Conservation (phyloP, 1,140 invertebrate species). For the Uloborus diversus region DNA sequence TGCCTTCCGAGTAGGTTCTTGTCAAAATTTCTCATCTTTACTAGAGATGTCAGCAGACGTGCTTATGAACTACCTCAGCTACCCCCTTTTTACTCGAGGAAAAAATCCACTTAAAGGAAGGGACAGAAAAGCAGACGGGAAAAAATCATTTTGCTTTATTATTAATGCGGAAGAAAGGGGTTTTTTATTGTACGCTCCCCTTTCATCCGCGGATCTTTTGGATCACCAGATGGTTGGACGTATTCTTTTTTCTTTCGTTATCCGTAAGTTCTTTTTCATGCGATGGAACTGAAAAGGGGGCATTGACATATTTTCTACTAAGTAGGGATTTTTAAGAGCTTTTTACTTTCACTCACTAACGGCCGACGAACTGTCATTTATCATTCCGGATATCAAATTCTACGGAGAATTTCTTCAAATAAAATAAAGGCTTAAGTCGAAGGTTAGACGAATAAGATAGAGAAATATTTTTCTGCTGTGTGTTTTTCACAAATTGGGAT, state of each 20-base stretch:
- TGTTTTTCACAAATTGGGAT: too few relatives aligned
- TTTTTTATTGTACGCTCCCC: conserved; percentile 27
- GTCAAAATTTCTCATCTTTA: conserved; percentile 55
- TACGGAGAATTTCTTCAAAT: too few relatives aligned
- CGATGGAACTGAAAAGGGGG: conserved; percentile 34
- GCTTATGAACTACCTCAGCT: conserved; percentile 41
- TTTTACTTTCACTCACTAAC: neutral
- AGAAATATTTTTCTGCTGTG: too few relatives aligned
- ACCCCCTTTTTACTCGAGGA: conserved; percentile 17
- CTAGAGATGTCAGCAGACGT: conserved; percentile 51
- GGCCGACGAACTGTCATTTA: too few relatives aligned
- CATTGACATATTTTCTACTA: conserved; percentile 55
- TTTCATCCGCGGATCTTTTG: conserved; percentile 43
- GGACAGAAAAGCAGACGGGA: conserved; percentile 24
- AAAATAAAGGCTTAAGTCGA: too few relatives aligned
- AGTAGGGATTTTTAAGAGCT: conserved; percentile 36
- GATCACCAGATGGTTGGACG: conserved; percentile 51
- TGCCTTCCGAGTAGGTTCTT: conserved; percentile 34
- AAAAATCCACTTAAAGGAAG: conserved; percentile 47
- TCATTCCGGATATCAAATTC: too few relatives aligned
- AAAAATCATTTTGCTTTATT: conserved; percentile 55
- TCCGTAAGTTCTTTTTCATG: conserved; percentile 31
- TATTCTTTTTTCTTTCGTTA: conserved; percentile 28
- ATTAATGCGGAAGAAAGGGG: conserved; percentile 49
- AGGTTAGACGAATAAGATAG: too few relatives aligned